These are phyloP conservation scores for Nannospalax galili DNA, from an alignment of 2,113 vertebrate species.

Conservation along the genomic window DNA sequence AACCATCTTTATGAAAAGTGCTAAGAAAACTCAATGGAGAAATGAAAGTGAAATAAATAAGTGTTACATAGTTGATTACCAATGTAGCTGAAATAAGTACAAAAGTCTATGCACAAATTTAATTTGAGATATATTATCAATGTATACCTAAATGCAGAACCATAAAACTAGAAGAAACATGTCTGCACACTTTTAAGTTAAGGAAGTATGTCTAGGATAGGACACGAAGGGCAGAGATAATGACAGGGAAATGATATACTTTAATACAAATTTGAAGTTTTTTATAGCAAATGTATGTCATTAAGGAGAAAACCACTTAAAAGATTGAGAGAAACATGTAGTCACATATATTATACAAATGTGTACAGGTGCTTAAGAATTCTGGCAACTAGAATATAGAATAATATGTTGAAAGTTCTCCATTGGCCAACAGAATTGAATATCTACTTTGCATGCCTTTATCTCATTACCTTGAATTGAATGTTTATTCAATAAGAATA, in stretches of 20 bases:
- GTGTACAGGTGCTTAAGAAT: background rate
- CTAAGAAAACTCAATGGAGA: background rate
- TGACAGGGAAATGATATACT: background rate
- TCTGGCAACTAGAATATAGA: background rate
- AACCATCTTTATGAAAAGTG: background rate
- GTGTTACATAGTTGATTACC: background rate
- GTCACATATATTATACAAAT: background rate
- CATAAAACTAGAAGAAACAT: background rate
- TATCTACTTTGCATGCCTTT: background rate
- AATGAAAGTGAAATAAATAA: background rate
- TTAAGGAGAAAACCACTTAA: background rate
- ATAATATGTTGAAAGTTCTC: background rate
- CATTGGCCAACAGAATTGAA: background rate
- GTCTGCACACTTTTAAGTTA: background rate
- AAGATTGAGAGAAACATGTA: background rate
- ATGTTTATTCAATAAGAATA: too few relatives aligned
- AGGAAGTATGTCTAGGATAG: background rate
- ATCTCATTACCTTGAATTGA: background rate
- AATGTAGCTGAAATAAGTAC: background rate
- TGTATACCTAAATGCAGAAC: background rate
- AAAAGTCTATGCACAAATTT: background rate
- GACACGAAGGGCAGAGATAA: background rate
- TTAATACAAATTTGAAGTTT: conserved; percentile 7
- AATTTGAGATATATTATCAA: background rate
- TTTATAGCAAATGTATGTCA: background rate